Conservation (phyloP, 2,113 vertebrate species). For the Rallus limicola region DNA sequence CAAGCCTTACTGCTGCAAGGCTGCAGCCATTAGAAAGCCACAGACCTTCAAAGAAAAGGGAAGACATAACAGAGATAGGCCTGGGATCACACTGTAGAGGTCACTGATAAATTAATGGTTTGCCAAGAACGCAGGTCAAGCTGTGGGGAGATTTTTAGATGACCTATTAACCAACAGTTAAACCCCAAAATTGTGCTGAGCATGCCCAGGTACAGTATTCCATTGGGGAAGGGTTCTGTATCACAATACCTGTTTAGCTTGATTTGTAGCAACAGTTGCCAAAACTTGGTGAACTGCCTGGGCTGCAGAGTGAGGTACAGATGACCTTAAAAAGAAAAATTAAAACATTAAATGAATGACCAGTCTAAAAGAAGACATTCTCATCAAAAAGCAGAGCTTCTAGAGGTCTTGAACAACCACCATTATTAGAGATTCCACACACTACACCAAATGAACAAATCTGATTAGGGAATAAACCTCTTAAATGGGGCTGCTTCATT, state of each 20-base stretch:
- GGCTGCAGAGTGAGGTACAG: conserved; percentile 75
- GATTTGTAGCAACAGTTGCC: conserved; percentile 78
- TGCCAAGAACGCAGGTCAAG: background rate
- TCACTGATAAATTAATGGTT: background rate
- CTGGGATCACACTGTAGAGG: background rate
- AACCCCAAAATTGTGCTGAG: background rate
- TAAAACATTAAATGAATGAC: background rate
- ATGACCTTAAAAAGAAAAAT: conserved; percentile 74
- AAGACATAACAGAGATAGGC: conserved; percentile 10
- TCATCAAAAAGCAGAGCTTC: background rate
- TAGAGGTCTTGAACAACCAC: background rate
- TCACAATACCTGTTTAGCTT: conserved; percentile 78
- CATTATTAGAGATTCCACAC: background rate
- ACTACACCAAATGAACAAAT: conserved; percentile 32
- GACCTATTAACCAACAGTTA: background rate
- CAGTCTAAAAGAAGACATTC: background rate
- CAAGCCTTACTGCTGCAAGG: background rate
- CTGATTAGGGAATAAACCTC: conserved; percentile 67
- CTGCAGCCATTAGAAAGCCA: background rate
- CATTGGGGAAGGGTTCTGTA: background rate
- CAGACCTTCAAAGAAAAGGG: background rate
- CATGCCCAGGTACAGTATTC: background rate
- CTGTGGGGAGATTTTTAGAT: background rate
- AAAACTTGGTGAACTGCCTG: conserved; percentile 80
- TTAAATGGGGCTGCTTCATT: conserved; percentile 47